Evolutionary conservation across 2,888 invertebrate species (phyloP), one percentile per base, ranked within the genome.

Genomic region (Sesia apiformis): DNA sequence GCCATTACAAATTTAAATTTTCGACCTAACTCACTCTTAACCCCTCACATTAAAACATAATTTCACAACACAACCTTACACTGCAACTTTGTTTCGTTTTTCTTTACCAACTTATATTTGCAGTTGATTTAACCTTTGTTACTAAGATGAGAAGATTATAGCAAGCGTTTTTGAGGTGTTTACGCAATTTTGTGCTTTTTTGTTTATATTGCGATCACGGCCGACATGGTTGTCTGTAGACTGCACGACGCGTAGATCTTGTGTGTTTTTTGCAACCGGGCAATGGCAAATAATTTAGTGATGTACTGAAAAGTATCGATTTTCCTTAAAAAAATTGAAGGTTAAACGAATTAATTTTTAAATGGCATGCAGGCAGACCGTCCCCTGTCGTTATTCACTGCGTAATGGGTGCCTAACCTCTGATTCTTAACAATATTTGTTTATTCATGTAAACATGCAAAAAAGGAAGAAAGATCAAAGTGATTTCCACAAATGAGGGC

Each of bases 241-340:
- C 85, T 81, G 85, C 84, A 78, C 83, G 85, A 84, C 85, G 85
- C 84, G 78, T 70, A 71, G 71, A 70, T 72, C 74, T 73, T 78
- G 79, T 65, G 74, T 65, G 73, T 79, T 83, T 84, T 83, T 82
- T 82, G 79, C 84, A 76, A 79, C 76, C 69, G 72, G 63, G 63
- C 66, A 67, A 69, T 72, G 63, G 76, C 70, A 78, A 76, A 76
- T 72, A 71, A 63, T 68, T 63, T 80, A 83, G 82, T 77, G 79
- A 64, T 70, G 81, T 39, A 46, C 23, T 23, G 23, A 23, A 23
- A 2, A 23, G 23, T 23, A 23, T 23, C 23, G 23, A 23, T 23
- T 23, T 23, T 23, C 23, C 23, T 23, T 23, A 23, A 23, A 23
- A n/a, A 23, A 23, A 23, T 23, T 23, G 23, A 23, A 23, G 23